phyloP scores from a whole-genome alignment of 1,140 invertebrate genomes.

The Drosophila trapezifrons region DNA sequence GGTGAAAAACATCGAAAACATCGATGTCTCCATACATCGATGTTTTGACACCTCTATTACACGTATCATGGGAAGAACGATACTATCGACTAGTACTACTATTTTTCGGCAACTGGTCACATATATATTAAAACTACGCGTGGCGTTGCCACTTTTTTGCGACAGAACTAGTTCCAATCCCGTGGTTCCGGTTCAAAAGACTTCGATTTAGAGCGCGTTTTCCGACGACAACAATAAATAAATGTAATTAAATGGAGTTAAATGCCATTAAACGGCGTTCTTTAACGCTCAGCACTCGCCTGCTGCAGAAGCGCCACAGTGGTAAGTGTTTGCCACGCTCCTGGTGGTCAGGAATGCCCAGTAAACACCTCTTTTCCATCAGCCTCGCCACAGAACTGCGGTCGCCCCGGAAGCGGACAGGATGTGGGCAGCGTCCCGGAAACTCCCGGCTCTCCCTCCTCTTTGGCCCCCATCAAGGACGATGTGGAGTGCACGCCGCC shows the following conservation, averaged over 20 bases:
- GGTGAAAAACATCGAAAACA: too few relatives aligned
- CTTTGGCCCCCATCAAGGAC: constrained; percentile 9
- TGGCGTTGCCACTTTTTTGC: neutral
- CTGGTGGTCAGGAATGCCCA: neutral
- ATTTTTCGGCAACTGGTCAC: too few relatives aligned
- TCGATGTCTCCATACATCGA: too few relatives aligned
- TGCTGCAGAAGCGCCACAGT: constrained; percentile 74
- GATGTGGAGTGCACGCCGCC: constrained; percentile 70
- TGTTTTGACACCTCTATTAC: too few relatives aligned
- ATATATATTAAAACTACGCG: too few relatives aligned
- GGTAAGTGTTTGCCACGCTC: constrained; percentile 32
- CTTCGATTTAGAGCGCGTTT: constrained; percentile 38
- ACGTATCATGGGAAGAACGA: too few relatives aligned
- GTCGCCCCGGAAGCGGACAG: constrained; percentile 47
- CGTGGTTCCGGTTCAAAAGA: neutral
- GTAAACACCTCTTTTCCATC: neutral
- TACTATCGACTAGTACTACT: too few relatives aligned
- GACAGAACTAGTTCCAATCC: neutral
- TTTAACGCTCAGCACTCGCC: constrained; percentile 58
- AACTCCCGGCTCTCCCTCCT: constrained; percentile 30
- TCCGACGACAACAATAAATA: constrained; percentile 13
- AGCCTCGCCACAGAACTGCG: constrained; percentile 71
- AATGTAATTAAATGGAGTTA: constrained; percentile 36
- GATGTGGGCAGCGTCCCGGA: constrained; percentile 19
- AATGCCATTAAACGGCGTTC: constrained; percentile 70